These are phyloP conservation scores for Dallia pectoralis DNA, from an alignment of 2,797 vertebrate species.

Conservation along the genomic window DNA sequence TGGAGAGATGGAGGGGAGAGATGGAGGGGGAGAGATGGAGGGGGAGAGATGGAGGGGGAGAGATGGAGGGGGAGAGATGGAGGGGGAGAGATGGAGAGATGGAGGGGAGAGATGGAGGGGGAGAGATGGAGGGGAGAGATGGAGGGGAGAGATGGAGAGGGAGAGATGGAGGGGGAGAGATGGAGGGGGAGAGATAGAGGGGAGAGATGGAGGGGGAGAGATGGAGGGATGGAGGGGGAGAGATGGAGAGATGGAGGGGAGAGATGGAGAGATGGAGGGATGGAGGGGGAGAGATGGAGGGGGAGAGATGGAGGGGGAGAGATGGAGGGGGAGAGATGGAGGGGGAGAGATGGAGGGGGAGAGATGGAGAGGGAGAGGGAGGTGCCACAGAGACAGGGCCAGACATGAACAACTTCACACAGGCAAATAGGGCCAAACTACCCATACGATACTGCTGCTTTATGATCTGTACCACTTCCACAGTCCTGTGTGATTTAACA, in stretches of 20 bases:
- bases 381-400: slow-evolving; percentile 33
- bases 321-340: slow-evolving; percentile 10
- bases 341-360: slow-evolving; percentile 16
- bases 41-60: slow-evolving; percentile 28
- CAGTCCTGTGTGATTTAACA: slow-evolving; percentile 20
- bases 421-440: slow-evolving; percentile 40
- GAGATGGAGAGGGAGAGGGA: slow-evolving; percentile 25
- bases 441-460: slow-evolving; percentile 25
- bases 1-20: no score
- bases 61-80: slow-evolving; percentile 29
- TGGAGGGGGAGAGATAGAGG: slow-evolving; percentile 18
- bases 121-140: no score
- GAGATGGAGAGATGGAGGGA: slow-evolving; percentile 41
- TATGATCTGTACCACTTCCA: slow-evolving; percentile 29
- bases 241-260: slow-evolving; percentile 13
- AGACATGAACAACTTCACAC: slow-evolving; percentile 49
- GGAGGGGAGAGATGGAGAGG: slow-evolving; percentile 29
- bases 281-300: slow-evolving; percentile 20
- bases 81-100: slow-evolving; percentile 17
- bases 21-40: slow-evolving; percentile 22
- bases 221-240: slow-evolving; percentile 31
- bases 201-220: slow-evolving; percentile 38
- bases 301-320: no score
- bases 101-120: slow-evolving; percentile 29
- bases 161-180: slow-evolving; percentile 27